These are phyloP conservation scores for Toxotes lorentzi DNA, from an alignment of 2,797 vertebrate species.

Conservation along the genomic window DNA sequence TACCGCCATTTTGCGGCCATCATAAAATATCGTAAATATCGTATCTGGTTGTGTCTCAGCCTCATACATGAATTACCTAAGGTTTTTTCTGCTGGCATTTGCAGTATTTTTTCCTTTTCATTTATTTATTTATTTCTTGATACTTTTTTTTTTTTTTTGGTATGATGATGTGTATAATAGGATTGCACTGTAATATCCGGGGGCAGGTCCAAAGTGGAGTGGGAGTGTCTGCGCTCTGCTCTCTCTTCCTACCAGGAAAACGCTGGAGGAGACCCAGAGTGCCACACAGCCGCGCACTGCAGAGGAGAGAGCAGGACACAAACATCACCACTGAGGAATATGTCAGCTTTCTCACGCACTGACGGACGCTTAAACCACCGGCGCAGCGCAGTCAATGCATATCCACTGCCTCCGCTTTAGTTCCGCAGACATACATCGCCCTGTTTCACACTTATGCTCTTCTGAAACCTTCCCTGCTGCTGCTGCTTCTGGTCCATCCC, in stretches of 20 bases:
- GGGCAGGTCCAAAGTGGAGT: conserved; percentile 70
- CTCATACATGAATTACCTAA: conserved; percentile 40
- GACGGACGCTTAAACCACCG: conserved; percentile 49
- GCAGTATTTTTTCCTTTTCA: not conserved
- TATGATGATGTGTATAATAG: conserved; percentile 33
- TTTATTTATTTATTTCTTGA: not conserved
- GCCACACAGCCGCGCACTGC: conserved; percentile 65
- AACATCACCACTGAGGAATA: conserved; percentile 53
- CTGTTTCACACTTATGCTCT: conserved; percentile 65
- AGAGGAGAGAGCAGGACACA: conserved; percentile 44
- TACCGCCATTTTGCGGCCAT: not conserved
- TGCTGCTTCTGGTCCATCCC: conserved; percentile 60
- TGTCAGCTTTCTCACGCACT: conserved; percentile 63
- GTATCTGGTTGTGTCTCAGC: not conserved
- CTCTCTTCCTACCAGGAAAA: conserved; percentile 65
- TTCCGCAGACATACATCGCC: conserved; percentile 32
- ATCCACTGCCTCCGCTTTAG: conserved; percentile 60
- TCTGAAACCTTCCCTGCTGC: conserved; percentile 56
- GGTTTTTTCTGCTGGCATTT: conserved; percentile 24
- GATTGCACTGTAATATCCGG: conserved; percentile 79
- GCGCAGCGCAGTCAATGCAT: conserved; percentile 45
- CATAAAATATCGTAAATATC: not conserved
- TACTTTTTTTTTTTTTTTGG: not conserved
- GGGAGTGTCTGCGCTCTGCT: conserved; percentile 78
- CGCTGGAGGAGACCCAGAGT: conserved; percentile 64